Evolutionary conservation across 2,888 invertebrate species (phyloP), one percentile per base, ranked within the genome.

Genomic region (Notocelia uddmanniana): DNA sequence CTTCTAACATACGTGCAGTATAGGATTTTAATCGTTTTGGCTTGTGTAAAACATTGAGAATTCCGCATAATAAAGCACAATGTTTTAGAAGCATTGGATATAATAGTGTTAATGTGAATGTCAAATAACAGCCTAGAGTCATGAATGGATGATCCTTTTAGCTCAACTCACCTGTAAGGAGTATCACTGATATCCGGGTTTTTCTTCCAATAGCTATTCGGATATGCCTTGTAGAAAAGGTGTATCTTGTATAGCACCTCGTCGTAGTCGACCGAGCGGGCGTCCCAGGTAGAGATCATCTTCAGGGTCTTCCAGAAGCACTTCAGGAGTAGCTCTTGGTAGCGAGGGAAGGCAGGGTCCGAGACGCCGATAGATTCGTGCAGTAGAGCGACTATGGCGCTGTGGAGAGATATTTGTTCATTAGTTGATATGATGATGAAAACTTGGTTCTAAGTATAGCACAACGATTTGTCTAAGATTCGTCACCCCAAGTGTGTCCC

Each of bases 271-370:
- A 97, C 94, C 2, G 96, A 95, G 83, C 96, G 95, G 11, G 94
- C 94, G 45, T 95, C 95, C 96, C 98, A 98, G 63, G 96, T 95
- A 0, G 97, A 96, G 82, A 99, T 95, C 89, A 97, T 96, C 89
- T 98, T 97, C 18, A 98, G 96, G 73, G 98, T 97, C 85, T 98
- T 97, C 99, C 99, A 99, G 84, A 98, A 95, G 86, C 99, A 99
- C 92, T 98, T 98, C 95, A 98, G 97, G 0, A 97, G 95, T 57
- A 98, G 90, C 83, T 98, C 98, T 60, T 97, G 96, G 83, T 96
- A 97, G 78, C 97, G 96, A 0, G 95, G 95, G 79, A 83, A 92
- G 0, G 87, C 86, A 0, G 95, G 94, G 70, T 95, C 95, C 0
- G 94, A 93, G 0, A 95, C 95, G 72, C 95, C 96, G 64, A 98